These are phyloP conservation scores for Calephelis perditalis DNA, from an alignment of 2,888 invertebrate genomes.

Conservation along the genomic window DNA sequence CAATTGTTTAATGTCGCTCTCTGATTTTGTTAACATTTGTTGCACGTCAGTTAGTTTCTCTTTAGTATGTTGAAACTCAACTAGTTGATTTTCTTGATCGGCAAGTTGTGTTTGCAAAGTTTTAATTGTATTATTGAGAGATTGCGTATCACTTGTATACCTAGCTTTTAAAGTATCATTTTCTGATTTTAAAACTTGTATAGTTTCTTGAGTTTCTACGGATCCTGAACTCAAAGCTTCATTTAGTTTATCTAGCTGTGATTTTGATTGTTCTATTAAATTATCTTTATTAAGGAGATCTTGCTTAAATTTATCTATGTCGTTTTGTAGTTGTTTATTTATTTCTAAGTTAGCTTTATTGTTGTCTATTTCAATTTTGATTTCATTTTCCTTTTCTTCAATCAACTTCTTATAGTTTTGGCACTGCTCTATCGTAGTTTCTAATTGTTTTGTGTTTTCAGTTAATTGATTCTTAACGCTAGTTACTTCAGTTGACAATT, in stretches of 20 bases:
- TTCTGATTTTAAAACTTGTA: slow-evolving; percentile 53
- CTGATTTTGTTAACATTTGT: slow-evolving; percentile 58
- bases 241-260: slow-evolving; percentile 45
- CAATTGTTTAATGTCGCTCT: slow-evolving; percentile 63
- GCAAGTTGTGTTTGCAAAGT: slow-evolving; percentile 47
- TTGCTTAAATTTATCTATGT: slow-evolving; percentile 46
- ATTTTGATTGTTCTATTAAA: slow-evolving; percentile 49
- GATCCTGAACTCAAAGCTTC: slow-evolving; percentile 47
- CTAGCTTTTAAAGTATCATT: slow-evolving; percentile 53
- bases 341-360: slow-evolving; percentile 45
- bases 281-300: slow-evolving; percentile 45
- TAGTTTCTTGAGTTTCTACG: slow-evolving; percentile 48
- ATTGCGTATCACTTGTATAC: slow-evolving; percentile 55
- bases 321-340: slow-evolving; percentile 46
- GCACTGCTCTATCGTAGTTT: slow-evolving; percentile 42
- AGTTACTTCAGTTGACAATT: slow-evolving; percentile 43
- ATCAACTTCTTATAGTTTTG: slow-evolving; percentile 45
- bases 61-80: slow-evolving; percentile 52
- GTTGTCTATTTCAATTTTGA: slow-evolving; percentile 51
- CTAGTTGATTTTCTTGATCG: slow-evolving; percentile 53
- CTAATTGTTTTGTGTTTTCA: slow-evolving; percentile 42
- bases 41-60: slow-evolving; percentile 62
- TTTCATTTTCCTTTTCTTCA: slow-evolving; percentile 50
- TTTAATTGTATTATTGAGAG: slow-evolving; percentile 52
- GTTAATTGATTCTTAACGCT: slow-evolving; percentile 49